Evolutionary conservation across 2,888 invertebrate species (phyloP).

Genomic region (Sphaerophoria rueppellii): DNA sequence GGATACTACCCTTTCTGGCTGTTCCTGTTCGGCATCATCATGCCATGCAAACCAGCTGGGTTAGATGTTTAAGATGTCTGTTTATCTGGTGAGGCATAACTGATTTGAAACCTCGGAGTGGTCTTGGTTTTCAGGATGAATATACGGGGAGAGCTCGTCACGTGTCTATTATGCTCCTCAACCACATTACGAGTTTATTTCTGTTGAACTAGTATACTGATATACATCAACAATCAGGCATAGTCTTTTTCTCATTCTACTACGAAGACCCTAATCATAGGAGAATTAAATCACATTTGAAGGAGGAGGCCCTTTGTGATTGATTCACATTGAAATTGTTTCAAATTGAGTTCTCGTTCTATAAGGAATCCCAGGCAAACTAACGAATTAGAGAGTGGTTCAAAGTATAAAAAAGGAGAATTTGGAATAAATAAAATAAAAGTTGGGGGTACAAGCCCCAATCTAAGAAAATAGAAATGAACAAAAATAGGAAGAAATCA

Average conservation of each 20-base stretch:
- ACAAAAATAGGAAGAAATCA: conserved; percentile 52
- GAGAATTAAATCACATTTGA: conserved; percentile 32
- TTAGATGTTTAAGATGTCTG: conserved; percentile 61
- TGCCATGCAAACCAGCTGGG: conserved; percentile 42
- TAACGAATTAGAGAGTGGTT: neutral
- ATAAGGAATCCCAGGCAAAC: conserved; percentile 48
- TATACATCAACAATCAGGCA: conserved; percentile 42
- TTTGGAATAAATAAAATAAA: conserved; percentile 64
- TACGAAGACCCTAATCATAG: conserved; percentile 22
- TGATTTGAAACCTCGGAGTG: conserved; percentile 39
- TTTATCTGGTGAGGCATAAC: conserved; percentile 61
- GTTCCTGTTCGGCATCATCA: neutral
- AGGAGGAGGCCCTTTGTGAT: conserved; percentile 37
- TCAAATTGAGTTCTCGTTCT: conserved; percentile 65
- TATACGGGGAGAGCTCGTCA: conserved; percentile 32
- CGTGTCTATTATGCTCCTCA: conserved; percentile 62
- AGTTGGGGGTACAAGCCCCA: conserved; percentile 4
- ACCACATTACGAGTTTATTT: conserved; percentile 59
- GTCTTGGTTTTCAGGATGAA: neutral
- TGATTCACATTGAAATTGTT: conserved; percentile 59
- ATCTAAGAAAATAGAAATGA: neutral
- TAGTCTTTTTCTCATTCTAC: conserved; percentile 14
- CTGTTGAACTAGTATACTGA: conserved; percentile 26
- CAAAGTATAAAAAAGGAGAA: conserved; percentile 22
- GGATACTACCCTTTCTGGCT: conserved; percentile 37